These are phyloP conservation scores for Pseudachorutes palmiensis DNA, from an alignment of 1,140 invertebrate species.

Conservation along the genomic window DNA sequence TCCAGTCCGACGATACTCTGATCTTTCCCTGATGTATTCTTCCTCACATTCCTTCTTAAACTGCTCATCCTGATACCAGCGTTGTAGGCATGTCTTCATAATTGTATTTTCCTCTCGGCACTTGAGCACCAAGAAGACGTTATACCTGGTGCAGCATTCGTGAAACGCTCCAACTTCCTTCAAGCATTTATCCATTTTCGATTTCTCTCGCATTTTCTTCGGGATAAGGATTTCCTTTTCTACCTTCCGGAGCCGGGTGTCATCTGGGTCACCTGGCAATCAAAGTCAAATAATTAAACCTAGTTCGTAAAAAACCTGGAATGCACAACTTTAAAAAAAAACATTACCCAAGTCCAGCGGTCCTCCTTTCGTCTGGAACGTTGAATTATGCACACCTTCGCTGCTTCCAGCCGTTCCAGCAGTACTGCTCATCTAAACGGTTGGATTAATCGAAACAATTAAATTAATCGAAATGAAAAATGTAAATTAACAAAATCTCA, in stretches of 20 bases:
- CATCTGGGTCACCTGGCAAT: constrained; percentile 72
- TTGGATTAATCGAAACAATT: too few relatives aligned
- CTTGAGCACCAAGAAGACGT: constrained; percentile 58
- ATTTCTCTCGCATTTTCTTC: constrained; percentile 70
- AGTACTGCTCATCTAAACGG: too few relatives aligned
- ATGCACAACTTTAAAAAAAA: background rate
- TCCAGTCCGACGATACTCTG: constrained; percentile 70
- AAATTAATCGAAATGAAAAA: too few relatives aligned
- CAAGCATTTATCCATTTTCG: constrained; percentile 64
- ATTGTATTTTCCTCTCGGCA: constrained; percentile 62
- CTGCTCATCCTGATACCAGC: constrained; percentile 66
- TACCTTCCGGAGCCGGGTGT: constrained; percentile 66
- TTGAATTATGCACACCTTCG: background rate
- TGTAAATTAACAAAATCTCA: too few relatives aligned
- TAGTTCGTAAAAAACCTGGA: background rate
- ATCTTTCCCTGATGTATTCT: constrained; percentile 70
- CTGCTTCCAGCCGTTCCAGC: too few relatives aligned
- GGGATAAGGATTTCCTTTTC: constrained; percentile 77
- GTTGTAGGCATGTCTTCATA: constrained; percentile 59
- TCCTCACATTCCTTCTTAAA: constrained; percentile 64
- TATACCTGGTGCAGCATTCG: constrained; percentile 63
- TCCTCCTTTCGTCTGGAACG: constrained; percentile 40
- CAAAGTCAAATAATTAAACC: constrained; percentile 1
- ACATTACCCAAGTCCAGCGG: constrained; percentile 50
- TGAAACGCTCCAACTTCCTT: constrained; percentile 62